Evolutionary conservation across 2,113 vertebrate species (phyloP), one percentile per base, ranked within the genome.

Genomic region (Gymnocephalus cernua): DNA sequence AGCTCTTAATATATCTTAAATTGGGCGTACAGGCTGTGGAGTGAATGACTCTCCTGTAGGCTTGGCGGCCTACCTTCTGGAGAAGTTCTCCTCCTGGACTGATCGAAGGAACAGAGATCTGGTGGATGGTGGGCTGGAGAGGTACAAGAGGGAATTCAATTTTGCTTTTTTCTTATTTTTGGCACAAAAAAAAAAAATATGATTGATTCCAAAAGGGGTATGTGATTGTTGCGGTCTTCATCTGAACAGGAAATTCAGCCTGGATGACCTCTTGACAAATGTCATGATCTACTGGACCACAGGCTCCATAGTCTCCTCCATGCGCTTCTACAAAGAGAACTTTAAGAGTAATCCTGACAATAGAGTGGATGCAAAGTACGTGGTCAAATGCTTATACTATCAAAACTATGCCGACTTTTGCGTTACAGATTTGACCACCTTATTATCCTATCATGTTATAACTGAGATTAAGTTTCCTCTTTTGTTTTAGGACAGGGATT

Each of bases 221-320:
- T 53, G 21, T 32, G 19, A 63, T 64, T 59, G 23, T 35, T 73
- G 7, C 19, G 21, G 11, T 16, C n/a, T 77, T 1, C n/a, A 19
- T 76, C 61, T 84, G 47, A 76, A 69, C 69, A 98, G 96, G 77
- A 97, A 97, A 86, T 97, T 94, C 88, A 93, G 91, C 63, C 94
- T 97, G 72, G 96, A 97, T 78, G 96, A 98, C 7, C 96, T 97
- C 56, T 88, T 98, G 74, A 97, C 96, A 67, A 96, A 95, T 0
- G 86, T 97, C 48, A 97, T 97, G 97, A 97, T 98, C 92, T 98
- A 98, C 74, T 98, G 97, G 97, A 95, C 95, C 63, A 96, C 96
- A 1, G 92, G 95, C 45, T 96, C 95, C 84, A 97, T 97, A 0
- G 90, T 95, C 9, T 77, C 97, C 2, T 97, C 97, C 27, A 96